Conservation (phyloP, 2,888 invertebrate genomes). For the Argyresthia albistria region DNA sequence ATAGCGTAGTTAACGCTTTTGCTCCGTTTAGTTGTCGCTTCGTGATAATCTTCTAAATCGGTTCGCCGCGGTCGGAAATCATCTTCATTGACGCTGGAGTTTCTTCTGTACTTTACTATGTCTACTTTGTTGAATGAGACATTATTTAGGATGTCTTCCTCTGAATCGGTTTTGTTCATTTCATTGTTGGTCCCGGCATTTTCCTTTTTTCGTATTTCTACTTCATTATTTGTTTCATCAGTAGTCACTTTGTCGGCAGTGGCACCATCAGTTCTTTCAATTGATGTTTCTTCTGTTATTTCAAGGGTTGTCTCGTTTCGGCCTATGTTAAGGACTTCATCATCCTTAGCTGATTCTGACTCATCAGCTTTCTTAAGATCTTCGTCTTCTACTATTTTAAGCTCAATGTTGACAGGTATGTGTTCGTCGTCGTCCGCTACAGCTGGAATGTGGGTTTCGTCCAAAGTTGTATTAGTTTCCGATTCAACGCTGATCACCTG, state of each 20-base stretch:
- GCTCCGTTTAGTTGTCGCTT: conserved; percentile 49
- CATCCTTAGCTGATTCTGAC: conserved; percentile 10
- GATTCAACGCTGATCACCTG: conserved; percentile 41
- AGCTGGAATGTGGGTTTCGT: conserved; percentile 14
- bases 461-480: conserved; percentile 28
- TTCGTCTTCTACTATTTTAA: conserved; percentile 64
- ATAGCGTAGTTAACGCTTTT: conserved; percentile 52
- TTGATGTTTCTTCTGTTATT: conserved; percentile 6
- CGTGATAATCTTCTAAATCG: conserved; percentile 56
- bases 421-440: conserved; percentile 40
- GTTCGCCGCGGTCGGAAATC: conserved; percentile 53
- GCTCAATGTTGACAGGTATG: conserved; percentile 48
- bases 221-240: not conserved
- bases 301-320: not conserved
- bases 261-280: not conserved
- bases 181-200: conserved; percentile 12
- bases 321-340: conserved; percentile 6
- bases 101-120: conserved; percentile 52
- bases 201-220: conserved; percentile 3
- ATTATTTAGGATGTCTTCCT: conserved; percentile 38
- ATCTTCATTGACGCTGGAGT: conserved; percentile 60
- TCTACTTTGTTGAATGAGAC: conserved; percentile 52
- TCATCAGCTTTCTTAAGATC: conserved; percentile 7
- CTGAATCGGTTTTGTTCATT: conserved; percentile 24
- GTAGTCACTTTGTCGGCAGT: conserved; percentile 7